Evolutionary conservation across 2,797 vertebrate genomes (phyloP).

Genomic region (Urosaurus nigricauda): DNA sequence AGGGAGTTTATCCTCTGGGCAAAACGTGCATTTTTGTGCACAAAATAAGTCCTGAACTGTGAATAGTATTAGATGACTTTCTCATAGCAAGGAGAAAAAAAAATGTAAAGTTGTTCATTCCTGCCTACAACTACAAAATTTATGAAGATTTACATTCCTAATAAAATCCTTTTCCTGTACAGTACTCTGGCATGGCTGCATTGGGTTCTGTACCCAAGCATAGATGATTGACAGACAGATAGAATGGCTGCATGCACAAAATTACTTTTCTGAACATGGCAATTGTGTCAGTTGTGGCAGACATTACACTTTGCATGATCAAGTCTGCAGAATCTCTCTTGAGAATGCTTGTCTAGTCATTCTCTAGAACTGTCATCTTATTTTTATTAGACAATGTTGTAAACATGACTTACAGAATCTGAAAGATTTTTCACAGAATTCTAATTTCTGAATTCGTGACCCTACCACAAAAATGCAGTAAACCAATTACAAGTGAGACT

Average conservation of each 20-base stretch:
- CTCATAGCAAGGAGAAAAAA: no score
- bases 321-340: slow-evolving; percentile 21
- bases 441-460: background rate
- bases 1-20: no score
- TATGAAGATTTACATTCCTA: no score
- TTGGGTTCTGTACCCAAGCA: no score
- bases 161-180: background rate
- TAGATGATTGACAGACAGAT: no score
- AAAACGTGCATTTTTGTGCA: no score
- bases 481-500: background rate
- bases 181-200: background rate
- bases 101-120: no score
- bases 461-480: background rate
- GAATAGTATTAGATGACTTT: no score
- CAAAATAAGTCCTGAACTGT: no score
- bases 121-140: no score
- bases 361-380: background rate
- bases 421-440: background rate
- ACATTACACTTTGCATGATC: slow-evolving; percentile 16
- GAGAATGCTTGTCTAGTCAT: background rate
- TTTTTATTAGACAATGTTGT: background rate
- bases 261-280: background rate
- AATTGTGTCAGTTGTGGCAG: background rate
- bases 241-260: background rate
- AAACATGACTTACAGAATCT: background rate